Conservation (phyloP, 2,797 vertebrate species). For the Chiroxiphia lanceolata region DNA sequence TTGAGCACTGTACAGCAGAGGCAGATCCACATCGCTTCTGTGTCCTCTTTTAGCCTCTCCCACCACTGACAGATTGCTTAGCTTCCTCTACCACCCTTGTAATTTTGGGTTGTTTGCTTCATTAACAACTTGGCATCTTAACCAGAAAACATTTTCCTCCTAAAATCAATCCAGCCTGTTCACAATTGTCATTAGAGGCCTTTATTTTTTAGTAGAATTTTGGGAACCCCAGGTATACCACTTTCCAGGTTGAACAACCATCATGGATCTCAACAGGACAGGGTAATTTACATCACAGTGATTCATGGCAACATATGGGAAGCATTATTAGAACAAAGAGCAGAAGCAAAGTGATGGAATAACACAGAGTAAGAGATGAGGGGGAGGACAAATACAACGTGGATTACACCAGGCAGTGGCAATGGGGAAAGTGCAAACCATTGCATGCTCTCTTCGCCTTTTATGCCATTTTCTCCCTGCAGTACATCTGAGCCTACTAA, state of each 20-base stretch:
- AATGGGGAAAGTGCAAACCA: neutral
- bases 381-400: neutral
- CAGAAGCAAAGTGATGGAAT: neutral
- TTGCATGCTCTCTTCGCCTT: neutral
- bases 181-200: neutral
- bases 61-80: neutral
- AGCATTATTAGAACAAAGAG: neutral
- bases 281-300: neutral
- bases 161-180: neutral
- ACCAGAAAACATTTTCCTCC: neutral
- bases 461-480: neutral
- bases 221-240: neutral
- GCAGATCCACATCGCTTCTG: neutral
- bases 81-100: neutral
- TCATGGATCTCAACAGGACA: neutral
- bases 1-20: neutral
- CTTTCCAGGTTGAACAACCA: neutral
- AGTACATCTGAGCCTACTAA: neutral
- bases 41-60: neutral
- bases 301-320: neutral
- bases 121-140: neutral
- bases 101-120: neutral
- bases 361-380: neutral
- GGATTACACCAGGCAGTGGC: neutral
- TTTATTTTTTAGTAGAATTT: neutral